Evolutionary conservation across 35 echinoderm and acorn worm species (phyloP), one percentile per base, ranked within the genome.

Genomic region (Acanthaster planci): DNA sequence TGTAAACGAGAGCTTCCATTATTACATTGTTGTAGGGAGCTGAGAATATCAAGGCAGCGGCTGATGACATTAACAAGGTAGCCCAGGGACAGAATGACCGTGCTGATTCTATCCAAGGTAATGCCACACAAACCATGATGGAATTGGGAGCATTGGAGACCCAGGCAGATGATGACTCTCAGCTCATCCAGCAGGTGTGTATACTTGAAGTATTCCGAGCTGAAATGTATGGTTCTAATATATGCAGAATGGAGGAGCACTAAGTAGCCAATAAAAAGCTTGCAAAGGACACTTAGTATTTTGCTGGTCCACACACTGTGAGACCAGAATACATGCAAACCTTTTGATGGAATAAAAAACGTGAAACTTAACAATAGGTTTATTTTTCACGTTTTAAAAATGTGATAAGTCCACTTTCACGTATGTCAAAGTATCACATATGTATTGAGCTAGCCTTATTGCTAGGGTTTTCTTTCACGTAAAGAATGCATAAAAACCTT

Each of bases 71-170:
- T 40, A 90, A 60, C 44, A 82, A 75, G 31, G 79, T 84, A 0
- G 92, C 92, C 31, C 92, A 90, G 64, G 47, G n/a, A 1, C 86
- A 90, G 79, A 94, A 94, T 23, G 92, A 94, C 78, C 77, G 92
- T 15, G 92, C 92, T 1, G 84, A 86, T 50, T 78, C 21, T 78
- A 56, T 94, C 0, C 40, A 51, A 3, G 78, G 31, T 0, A 84
- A 94, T 37, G 92, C 85, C 18, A 94, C 84, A 0, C 83, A 67
- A 37, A 90, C 88, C 78, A 90, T 90, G 88, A 94, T 90, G 84
- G 31, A 81, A 52, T 79, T 94, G 4, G 83, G 81, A 52, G 92
- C 92, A 26, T 59, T 90, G 21, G 92, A 94, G 36, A 53, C 37
- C 0, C 92, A 94, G 78, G 84, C 92, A 4, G 72, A 86, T 6